Conservation (phyloP, 2,888 invertebrate species). For the Rutpela maculata region DNA sequence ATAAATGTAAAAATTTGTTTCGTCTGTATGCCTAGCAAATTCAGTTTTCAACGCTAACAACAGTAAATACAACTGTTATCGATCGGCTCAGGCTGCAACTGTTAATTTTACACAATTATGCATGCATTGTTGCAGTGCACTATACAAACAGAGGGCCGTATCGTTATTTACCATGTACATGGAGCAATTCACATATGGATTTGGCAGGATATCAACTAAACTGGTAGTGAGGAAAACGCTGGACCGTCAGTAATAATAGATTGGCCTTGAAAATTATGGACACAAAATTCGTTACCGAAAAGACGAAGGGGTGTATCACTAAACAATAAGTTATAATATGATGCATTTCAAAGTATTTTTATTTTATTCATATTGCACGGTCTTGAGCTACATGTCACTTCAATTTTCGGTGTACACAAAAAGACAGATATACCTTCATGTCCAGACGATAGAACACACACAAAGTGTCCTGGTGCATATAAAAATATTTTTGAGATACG, state of each 20-base stretch:
- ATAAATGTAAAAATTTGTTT: not conserved
- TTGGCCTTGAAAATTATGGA: not conserved
- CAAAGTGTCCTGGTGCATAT: too few species aligned
- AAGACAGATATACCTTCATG: too few species aligned
- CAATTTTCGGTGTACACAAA: too few species aligned
- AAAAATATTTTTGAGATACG: too few species aligned
- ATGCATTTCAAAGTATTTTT: too few species aligned
- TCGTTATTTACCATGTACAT: slow-evolving; percentile 14
- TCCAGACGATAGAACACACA: too few species aligned
- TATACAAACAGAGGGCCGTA: slow-evolving; percentile 25
- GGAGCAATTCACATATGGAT: slow-evolving; percentile 20
- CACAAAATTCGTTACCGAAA: too few species aligned
- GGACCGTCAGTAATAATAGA: not conserved
- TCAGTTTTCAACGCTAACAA: not conserved
- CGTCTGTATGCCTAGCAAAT: not conserved
- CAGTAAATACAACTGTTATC: slow-evolving; percentile 18
- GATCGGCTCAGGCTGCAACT: slow-evolving; percentile 21
- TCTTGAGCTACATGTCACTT: too few species aligned
- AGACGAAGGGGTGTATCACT: too few species aligned
- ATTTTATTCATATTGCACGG: too few species aligned
- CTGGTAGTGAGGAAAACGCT: slow-evolving; percentile 5
- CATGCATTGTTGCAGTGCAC: slow-evolving; percentile 39
- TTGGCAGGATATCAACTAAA: slow-evolving; percentile 16
- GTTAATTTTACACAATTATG: slow-evolving; percentile 42
- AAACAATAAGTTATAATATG: too few species aligned